Evolutionary conservation across 37 sponge, comb jelly and placozoan genomes (phyloP).

Genomic region (Hexactinellida sp.): DNA sequence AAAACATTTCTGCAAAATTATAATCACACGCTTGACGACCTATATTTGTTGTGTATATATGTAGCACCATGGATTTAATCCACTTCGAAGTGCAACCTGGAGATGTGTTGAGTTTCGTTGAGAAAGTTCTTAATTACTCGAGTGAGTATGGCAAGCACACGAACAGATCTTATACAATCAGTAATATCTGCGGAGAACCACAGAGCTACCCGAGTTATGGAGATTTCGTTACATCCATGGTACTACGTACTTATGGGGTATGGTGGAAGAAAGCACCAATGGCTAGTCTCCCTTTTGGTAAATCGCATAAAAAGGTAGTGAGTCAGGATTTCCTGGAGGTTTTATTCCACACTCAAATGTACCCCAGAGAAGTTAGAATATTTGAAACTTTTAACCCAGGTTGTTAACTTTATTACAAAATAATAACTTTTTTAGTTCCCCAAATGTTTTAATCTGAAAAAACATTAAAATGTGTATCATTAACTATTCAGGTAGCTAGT

Average conservation of each 20-base stretch:
- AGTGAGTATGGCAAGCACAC: not conserved
- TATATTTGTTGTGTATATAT: no score
- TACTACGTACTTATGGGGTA: not conserved
- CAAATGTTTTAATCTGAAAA: no score
- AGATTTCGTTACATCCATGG: not conserved
- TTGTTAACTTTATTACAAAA: not conserved
- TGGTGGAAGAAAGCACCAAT: not conserved
- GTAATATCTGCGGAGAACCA: not conserved
- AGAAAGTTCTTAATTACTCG: not conserved
- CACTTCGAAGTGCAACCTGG: no score
- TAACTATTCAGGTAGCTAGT: no score
- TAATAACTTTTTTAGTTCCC: no score
- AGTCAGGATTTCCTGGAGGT: conserved; percentile 10
- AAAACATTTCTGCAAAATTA: no score
- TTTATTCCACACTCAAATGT: not conserved
- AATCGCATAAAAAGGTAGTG: not conserved
- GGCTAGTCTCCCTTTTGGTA: not conserved
- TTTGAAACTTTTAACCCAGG: conserved; percentile 7
- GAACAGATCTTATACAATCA: not conserved
- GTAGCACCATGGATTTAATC: no score
- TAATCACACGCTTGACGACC: no score
- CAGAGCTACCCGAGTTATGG: not conserved
- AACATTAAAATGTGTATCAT: no score
- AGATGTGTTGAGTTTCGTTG: no score
- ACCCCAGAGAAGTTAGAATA: not conserved